Base-by-base conservation (phyloP, 2,797 vertebrate species). In the Notamacropus eugenii region DNA sequence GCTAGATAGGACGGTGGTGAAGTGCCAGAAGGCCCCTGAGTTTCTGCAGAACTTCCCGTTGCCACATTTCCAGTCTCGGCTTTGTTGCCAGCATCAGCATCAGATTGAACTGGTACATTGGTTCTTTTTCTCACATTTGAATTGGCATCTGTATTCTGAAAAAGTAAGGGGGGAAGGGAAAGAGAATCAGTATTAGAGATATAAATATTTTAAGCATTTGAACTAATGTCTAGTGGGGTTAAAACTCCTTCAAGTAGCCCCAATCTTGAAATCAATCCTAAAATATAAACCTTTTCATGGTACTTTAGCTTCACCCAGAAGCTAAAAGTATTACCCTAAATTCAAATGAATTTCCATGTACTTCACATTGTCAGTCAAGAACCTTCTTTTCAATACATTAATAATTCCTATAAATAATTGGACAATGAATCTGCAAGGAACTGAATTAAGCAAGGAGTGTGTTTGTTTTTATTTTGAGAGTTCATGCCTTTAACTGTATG, bases 61-160 rank as follows among this genome's bases (percentile, higher is more conserved):
- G 98, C 99, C 97, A 99, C 99, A 97, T 98, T 99, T 96, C 98
- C 98, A 82, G 99, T 98, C 97, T 99, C 99, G 91, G 99, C 98
- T 98, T 98, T 99, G 98, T 98, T 99, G 95, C 99, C 98, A 95
- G 98, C 97, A 55, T 99, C 99, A 22, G 98, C 55, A 97, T 99
- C 99, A 0, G 99, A 98, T 91, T 99, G 99, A 62, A 99, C 98
- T 40, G 99, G 98, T 94, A 99, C 99, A 96, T 99, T 99, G 52
- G 98, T 99, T 96, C 99, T 99, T 98, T 99, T 99, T 90, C 99
- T 99, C 98, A 99, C 99, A 94, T 99, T 99, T 82, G 99, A 99
- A 52, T 99, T 99, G 59, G 99, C 99, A 97, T 99, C 99, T 16
- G 99, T 99, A 97, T 98, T 99, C 99, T 99, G 99, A 97, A 99